phyloP scores from a whole-genome alignment of 2,113 vertebrate genomes.

The Gadus macrocephalus region DNA sequence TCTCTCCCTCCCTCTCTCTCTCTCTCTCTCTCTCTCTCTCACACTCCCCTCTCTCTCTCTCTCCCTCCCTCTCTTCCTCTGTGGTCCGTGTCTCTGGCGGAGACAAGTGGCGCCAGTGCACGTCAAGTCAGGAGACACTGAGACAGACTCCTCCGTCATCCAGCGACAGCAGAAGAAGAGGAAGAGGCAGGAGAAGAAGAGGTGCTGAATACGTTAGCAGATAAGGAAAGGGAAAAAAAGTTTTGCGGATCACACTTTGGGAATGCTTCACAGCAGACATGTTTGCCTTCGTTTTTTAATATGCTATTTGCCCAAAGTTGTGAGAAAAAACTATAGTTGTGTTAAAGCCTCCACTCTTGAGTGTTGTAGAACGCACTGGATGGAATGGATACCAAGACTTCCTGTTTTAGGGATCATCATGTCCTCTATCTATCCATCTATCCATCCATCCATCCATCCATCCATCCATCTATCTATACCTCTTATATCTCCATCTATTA shows the following conservation, averaged over 20 bases:
- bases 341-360: too few relatives aligned
- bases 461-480: neutral
- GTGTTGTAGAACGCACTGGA: too few relatives aligned
- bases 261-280: constrained; percentile 35
- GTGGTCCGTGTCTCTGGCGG: constrained; percentile 40
- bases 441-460: too few relatives aligned
- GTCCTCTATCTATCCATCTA: too few relatives aligned
- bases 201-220: constrained; percentile 30
- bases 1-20: too few relatives aligned
- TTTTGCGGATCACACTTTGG: constrained; percentile 40
- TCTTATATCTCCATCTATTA: too few relatives aligned
- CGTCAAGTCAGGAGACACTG: constrained; percentile 33
- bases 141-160: constrained; percentile 32
- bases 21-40: too few relatives aligned
- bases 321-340: too few relatives aligned
- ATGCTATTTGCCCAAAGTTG: constrained; percentile 9
- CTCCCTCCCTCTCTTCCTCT: constrained; percentile 11
- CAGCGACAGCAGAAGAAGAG: constrained; percentile 25
- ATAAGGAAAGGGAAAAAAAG: constrained; percentile 14
- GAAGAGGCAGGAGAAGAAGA: constrained; percentile 10
- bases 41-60: too few relatives aligned
- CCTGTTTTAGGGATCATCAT: too few relatives aligned
- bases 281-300: constrained; percentile 46
- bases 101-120: constrained; percentile 51
- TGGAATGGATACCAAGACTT: too few relatives aligned